phyloP scores from a whole-genome alignment of 2,888 invertebrate species.

The Drepanosiphum platanoidis region DNA sequence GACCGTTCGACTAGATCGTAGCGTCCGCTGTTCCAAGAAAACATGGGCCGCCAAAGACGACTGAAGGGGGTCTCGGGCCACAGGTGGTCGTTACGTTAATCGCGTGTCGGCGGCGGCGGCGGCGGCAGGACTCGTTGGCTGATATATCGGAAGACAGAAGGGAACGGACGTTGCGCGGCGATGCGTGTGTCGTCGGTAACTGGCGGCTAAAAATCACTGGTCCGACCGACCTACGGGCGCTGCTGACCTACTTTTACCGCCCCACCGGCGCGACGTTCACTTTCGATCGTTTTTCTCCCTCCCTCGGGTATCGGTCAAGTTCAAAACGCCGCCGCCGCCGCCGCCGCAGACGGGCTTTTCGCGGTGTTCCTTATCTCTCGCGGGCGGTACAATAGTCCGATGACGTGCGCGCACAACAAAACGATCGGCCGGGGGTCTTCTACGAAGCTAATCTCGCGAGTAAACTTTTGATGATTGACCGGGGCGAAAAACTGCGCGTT shows the following conservation, averaged over 20 bases:
- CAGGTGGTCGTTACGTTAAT: background rate
- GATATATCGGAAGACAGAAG: no score
- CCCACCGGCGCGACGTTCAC: slow-evolving; percentile 18
- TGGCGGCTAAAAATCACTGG: no score
- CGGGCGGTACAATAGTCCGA: background rate
- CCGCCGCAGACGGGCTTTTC: background rate
- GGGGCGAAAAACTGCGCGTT: no score
- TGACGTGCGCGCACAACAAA: background rate
- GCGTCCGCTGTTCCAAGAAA: background rate
- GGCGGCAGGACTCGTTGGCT: background rate
- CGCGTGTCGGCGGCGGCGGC: background rate
- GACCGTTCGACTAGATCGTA: slow-evolving; percentile 36
- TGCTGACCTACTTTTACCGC: slow-evolving; percentile 42
- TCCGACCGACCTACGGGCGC: background rate
- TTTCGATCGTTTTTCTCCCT: background rate
- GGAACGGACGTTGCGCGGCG: background rate
- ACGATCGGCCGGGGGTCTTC: background rate
- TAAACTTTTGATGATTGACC: no score
- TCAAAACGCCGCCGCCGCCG: slow-evolving; percentile 4
- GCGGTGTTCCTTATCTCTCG: no score
- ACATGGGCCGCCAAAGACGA: background rate
- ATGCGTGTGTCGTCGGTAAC: background rate
- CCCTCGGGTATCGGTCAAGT: slow-evolving; percentile 13
- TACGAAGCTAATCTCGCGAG: no score
- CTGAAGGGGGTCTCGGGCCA: background rate